phyloP scores from a whole-genome alignment of 2,797 vertebrate genomes.

The Paratrypauchen microcephalus region DNA sequence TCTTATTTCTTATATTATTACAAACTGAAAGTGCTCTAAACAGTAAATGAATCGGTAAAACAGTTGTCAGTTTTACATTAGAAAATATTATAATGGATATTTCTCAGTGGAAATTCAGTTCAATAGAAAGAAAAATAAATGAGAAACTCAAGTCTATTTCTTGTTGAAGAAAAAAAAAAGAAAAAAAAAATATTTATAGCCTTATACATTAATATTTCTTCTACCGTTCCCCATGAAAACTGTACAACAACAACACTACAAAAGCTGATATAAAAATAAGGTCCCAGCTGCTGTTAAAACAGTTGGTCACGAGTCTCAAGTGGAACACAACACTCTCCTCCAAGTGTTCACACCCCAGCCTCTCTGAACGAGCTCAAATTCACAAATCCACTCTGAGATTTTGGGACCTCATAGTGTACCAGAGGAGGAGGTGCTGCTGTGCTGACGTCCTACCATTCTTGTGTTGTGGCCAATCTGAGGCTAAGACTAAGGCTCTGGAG shows the following conservation, averaged over 20 bases:
- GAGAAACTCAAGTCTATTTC: too few species aligned
- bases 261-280: not conserved
- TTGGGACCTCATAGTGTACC: conserved; percentile 16
- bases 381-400: conserved; percentile 32
- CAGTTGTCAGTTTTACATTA: not conserved
- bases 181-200: too few species aligned
- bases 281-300: not conserved
- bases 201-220: too few species aligned
- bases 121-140: not conserved
- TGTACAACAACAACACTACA: not conserved
- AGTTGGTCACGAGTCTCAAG: conserved; percentile 1
- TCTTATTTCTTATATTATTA: not conserved
- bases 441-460: conserved; percentile 43
- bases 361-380: conserved; percentile 3
- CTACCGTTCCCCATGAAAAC: too few species aligned
- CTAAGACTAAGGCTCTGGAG: conserved; percentile 38
- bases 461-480: conserved; percentile 40
- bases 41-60: not conserved
- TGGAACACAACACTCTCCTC: conserved; percentile 10
- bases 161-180: too few species aligned
- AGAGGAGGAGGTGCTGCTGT: conserved; percentile 12
- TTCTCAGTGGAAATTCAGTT: not conserved
- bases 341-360: not conserved
- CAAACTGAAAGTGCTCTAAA: not conserved
- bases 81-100: not conserved